Evolutionary conservation across 1,140 invertebrate genomes (phyloP).

Genomic region (Drosophila nigrodunni): DNA sequence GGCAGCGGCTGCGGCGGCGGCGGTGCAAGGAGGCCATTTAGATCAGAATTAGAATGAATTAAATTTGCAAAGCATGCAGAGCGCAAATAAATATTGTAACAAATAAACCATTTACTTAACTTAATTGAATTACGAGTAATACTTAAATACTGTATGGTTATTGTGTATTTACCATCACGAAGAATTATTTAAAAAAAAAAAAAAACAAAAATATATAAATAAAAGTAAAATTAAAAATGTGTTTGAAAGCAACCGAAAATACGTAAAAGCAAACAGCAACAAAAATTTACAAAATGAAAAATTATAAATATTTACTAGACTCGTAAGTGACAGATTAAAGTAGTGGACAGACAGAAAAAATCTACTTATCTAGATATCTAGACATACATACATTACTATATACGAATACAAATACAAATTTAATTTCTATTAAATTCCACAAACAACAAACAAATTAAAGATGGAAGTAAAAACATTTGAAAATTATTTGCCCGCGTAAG

Average conservation of each 20-base stretch:
- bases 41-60: conserved; percentile 81
- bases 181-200: conserved; percentile 62
- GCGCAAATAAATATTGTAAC: conserved; percentile 63
- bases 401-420: conserved; percentile 41
- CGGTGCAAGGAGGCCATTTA: conserved; percentile 85
- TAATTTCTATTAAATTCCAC: conserved; percentile 37
- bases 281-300: conserved; percentile 68
- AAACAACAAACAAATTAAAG: conserved; percentile 10
- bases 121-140: conserved; percentile 69
- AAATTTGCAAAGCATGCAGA: conserved; percentile 45
- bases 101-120: conserved; percentile 80
- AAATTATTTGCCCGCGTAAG: conserved; percentile 68
- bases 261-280: conserved; percentile 69
- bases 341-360: conserved; percentile 52
- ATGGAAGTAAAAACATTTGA: conserved; percentile 28
- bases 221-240: conserved; percentile 1
- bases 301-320: conserved; percentile 62
- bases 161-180: conserved; percentile 45
- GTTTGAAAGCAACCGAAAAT: conserved; percentile 76
- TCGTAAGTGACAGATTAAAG: conserved; percentile 51
- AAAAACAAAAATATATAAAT: background rate
- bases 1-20: conserved; percentile 90
- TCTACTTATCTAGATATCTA: conserved; percentile 61
- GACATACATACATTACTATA: conserved; percentile 45
- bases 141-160: conserved; percentile 26